Base-by-base conservation (phyloP, 2,113 vertebrate genomes). In the Bufo bufo region DNA sequence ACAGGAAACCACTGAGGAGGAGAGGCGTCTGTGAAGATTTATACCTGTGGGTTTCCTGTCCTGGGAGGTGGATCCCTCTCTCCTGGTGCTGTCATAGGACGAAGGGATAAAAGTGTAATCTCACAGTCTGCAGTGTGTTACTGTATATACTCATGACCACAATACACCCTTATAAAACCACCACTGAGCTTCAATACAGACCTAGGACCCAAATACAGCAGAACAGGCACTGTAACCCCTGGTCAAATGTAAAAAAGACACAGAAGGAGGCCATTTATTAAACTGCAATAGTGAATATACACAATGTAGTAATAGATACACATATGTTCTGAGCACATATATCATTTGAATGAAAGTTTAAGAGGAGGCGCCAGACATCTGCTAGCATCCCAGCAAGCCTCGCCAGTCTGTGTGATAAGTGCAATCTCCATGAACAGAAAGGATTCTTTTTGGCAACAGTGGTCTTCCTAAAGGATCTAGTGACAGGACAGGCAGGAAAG, bases 191-290 rank as follows among this genome's bases (percentile, higher is more conserved):
- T 33, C 33, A 33, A 33, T 33, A 33, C 33, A 33, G 33, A 33
- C 33, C 33, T 33, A 33, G 33, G 33, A 63, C 20, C 63, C 20
- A 4, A 66, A n/a, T 66, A 10, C 9, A 23, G n/a, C 65, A 66
- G 20, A 2, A 23, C 8, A 66, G 8, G 19, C 6, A n/a, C n/a
- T 8, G 0, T 20, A 19, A 65, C 5, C 61, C 61, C 17, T 65
- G 19, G 17, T 71, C 66, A 33, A 71, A 71, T 33, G 45, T 13
- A 45, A 78, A 17, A 52, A 49, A 79, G 19, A 52, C n/a, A 56
- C 52, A 54, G 77, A 52, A 79, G 45, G 77, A n/a, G 56, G 45
- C 10, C 8, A 7, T 79, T 79, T 79, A 79, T 79, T 79, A 56
- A 54, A 52, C 8, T n/a, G 77, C 10, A 54, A 5, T 23, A 23